Conservation (phyloP, 1,140 invertebrate genomes). For the Latrodectus geometricus region DNA sequence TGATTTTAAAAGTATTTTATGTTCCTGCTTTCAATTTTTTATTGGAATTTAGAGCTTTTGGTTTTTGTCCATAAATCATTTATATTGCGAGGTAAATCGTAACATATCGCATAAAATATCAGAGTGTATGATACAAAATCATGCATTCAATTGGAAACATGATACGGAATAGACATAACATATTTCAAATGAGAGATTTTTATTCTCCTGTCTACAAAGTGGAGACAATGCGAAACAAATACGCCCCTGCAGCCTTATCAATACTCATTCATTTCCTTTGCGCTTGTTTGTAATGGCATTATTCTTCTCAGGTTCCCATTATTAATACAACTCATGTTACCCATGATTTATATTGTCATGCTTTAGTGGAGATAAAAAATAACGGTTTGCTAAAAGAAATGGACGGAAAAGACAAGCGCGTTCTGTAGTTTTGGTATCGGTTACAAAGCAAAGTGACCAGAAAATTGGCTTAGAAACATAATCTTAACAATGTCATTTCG, state of each 20-base stretch:
- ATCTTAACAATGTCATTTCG: not conserved
- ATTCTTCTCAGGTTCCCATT: conserved; percentile 21
- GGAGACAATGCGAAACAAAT: not conserved
- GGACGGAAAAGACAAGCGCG: not conserved
- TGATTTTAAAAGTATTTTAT: too few relatives aligned
- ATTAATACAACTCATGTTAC: conserved; percentile 27
- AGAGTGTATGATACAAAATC: too few relatives aligned
- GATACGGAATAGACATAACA: too few relatives aligned
- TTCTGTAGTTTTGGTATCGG: not conserved
- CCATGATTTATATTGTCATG: conserved; percentile 20
- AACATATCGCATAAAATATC: too few relatives aligned
- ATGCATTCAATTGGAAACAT: too few relatives aligned
- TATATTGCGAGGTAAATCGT: too few relatives aligned
- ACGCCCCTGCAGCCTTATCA: not conserved
- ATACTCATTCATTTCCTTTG: not conserved
- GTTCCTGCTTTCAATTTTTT: too few relatives aligned
- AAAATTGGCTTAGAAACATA: conserved; percentile 42
- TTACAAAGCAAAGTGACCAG: conserved; percentile 13
- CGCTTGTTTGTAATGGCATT: not conserved
- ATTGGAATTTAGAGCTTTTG: too few relatives aligned
- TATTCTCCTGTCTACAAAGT: too few relatives aligned
- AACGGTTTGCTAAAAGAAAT: not conserved
- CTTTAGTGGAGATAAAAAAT: conserved; percentile 6
- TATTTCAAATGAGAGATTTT: too few relatives aligned
- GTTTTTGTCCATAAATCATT: too few relatives aligned